phyloP scores from a whole-genome alignment of 2,113 vertebrate genomes.

The Lophotis ruficrista region DNA sequence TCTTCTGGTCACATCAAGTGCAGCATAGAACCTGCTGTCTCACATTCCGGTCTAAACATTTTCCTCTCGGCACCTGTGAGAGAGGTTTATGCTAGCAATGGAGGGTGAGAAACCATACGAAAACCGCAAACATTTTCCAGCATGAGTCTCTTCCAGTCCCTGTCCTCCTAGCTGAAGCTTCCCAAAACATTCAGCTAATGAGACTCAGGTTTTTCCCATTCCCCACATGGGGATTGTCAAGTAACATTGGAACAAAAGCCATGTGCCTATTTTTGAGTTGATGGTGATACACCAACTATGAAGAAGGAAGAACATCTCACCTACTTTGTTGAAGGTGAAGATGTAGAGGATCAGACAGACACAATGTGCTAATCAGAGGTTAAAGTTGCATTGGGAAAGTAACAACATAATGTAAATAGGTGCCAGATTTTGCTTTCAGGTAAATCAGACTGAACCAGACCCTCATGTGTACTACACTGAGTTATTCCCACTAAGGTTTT shows the following conservation, averaged over 20 bases:
- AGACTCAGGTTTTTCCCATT: background rate
- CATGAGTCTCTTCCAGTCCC: background rate
- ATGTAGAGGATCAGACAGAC: background rate
- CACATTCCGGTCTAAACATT: background rate
- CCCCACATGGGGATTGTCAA: background rate
- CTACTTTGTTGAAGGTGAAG: background rate
- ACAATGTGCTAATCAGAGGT: background rate
- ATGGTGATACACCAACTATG: background rate
- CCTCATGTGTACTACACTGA: background rate
- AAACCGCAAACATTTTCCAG: background rate
- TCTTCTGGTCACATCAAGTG: background rate
- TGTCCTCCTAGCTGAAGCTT: background rate
- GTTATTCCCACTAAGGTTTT: background rate
- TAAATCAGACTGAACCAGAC: background rate
- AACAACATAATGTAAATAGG: background rate
- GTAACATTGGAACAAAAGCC: background rate
- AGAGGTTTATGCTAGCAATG: background rate
- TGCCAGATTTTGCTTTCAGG: background rate
- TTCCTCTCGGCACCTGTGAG: background rate
- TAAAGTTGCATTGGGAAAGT: background rate
- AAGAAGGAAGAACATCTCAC: background rate
- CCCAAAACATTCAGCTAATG: background rate
- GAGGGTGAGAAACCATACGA: background rate
- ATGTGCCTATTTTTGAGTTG: background rate
- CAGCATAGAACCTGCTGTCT: background rate